Conservation (phyloP, 2,113 vertebrate species). For the rabbit (Oryctolagus cuniculus) region DNA sequence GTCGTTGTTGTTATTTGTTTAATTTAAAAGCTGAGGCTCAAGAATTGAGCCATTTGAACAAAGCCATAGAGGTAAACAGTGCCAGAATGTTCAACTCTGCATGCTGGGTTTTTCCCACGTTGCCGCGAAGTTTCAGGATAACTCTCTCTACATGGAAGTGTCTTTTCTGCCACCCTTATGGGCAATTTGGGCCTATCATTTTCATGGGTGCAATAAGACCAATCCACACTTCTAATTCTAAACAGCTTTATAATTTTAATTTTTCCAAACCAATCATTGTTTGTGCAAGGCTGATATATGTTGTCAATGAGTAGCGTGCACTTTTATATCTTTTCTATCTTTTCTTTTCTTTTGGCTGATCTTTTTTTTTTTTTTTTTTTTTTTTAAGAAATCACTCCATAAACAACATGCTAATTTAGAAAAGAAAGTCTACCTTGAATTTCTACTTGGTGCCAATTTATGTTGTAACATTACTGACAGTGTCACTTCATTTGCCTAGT, state of each 20-base stretch:
- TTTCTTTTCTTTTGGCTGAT: background rate
- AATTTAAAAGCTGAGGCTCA: background rate
- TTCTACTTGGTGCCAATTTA: conserved; percentile 84
- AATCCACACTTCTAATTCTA: conserved; percentile 15
- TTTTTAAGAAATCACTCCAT: conserved; percentile 68
- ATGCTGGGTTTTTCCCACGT: background rate
- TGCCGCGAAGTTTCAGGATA: background rate
- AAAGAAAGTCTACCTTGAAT: conserved; percentile 83
- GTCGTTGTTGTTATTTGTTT: background rate
- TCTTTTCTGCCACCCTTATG: background rate
- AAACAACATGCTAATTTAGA: conserved; percentile 82
- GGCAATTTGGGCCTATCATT: background rate
- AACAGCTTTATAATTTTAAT: background rate
- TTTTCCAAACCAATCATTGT: background rate
- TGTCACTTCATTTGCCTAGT: conserved; percentile 88
- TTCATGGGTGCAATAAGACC: background rate
- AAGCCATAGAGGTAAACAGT: background rate
- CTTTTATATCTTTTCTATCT: background rate
- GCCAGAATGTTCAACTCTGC: background rate
- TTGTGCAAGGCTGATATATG: background rate
- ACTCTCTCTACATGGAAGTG: background rate
- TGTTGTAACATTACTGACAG: conserved; percentile 87
- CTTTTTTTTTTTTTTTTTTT: background rate
- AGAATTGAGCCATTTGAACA: background rate
- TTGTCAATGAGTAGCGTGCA: background rate